Evolutionary conservation across 2,113 vertebrate species (phyloP), one percentile per base, ranked within the genome.

Genomic region (Hiodon tergisus): DNA sequence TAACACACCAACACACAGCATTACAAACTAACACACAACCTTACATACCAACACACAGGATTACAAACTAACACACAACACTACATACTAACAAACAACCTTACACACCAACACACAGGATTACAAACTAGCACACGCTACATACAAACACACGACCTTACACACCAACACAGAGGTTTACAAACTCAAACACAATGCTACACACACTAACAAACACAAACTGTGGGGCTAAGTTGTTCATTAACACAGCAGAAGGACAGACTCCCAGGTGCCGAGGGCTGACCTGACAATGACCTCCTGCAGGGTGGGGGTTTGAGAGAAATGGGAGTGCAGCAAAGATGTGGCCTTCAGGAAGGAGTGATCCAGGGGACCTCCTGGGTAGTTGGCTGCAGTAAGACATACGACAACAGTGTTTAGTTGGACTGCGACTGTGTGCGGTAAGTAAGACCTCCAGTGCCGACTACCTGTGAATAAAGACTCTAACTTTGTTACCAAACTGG

Each of bases 201-300:
- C 16, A n/a, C 3, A 47, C 3, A 75, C 54, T 78, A 69, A 50
- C 47, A 83, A 72, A 66, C 17, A n/a, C 13, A 72, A 6, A 17
- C 10, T 11, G 4, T 10, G 31, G 3, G 17, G 46, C 59, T 11
- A 13, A 5, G 0, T 62, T 31, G 16, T 13, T 52, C 10, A 31
- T 31, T 9, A 63, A 51, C n/a, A 53, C n/a, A 7, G 67, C 17
- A 71, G 11, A 7, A 52, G 17, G 11, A 17, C 48, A 61, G 31
- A 65, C 6, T 52, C 47, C 81, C 9, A 10, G 68, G 52, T 14
- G 81, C 77, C 78, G 81, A 80, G 50, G 76, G 77, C 93, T 87
- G 83, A 98, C 96, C 97, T 94, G 82, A 96, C 54, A 4, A 94
- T 94, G 79, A 95, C 80, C 77, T 99, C 95, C 1, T 95, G 95